Conservation (phyloP, 1,140 invertebrate genomes). For the Drosophila cardini region DNA sequence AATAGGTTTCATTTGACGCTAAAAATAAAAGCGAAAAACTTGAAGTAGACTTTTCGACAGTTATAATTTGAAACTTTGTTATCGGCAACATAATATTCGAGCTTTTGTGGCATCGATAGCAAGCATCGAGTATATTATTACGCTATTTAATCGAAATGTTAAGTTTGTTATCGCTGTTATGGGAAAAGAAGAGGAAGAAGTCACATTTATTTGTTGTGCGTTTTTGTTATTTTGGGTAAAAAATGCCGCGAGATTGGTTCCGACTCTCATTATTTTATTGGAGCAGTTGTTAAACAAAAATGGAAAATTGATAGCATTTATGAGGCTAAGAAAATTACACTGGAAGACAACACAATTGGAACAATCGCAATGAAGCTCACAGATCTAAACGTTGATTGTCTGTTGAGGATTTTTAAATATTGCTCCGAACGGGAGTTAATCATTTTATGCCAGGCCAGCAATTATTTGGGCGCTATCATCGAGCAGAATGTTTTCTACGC, state of each 20-base stretch:
- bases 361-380: constrained; percentile 48
- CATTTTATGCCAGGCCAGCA: constrained; percentile 51
- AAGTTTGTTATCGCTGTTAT: constrained; percentile 3
- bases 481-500: constrained; percentile 60
- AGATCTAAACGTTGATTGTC: constrained; percentile 72
- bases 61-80: constrained; percentile 9
- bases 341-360: constrained; percentile 1
- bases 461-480: constrained; percentile 54
- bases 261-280: not conserved
- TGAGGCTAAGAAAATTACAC: not conserved
- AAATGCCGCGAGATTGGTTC: not conserved
- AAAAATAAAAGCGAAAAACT: constrained; percentile 6
- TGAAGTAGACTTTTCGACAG: not conserved
- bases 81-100: not conserved
- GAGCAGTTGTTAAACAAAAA: not conserved
- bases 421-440: constrained; percentile 65
- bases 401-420: constrained; percentile 66
- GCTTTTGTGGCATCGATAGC: not conserved
- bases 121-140: constrained; percentile 1
- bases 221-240: not conserved
- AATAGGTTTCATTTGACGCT: constrained; percentile 6
- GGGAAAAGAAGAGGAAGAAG: not conserved
- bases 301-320: not conserved
- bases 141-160: not conserved
- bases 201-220: too few relatives aligned